Evolutionary conservation across 2,888 invertebrate species (phyloP).

Genomic region (Caenorhabditis sp.): DNA sequence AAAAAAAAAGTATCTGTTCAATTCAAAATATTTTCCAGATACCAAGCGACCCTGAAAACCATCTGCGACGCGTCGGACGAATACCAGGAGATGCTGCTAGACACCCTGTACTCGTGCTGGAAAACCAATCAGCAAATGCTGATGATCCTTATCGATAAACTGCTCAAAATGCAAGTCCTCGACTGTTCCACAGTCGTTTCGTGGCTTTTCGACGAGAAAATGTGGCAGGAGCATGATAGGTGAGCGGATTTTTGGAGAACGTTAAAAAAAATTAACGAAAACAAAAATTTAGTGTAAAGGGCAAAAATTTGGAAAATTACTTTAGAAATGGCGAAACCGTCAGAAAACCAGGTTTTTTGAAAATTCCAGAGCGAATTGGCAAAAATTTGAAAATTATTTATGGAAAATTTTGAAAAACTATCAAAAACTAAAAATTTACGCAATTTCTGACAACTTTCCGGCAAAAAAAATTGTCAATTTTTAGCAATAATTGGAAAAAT

Average conservation of each 20-base stretch:
- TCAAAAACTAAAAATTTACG: too few relatives aligned
- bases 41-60: slow-evolving; percentile 86
- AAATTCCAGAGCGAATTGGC: background rate
- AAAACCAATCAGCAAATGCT: slow-evolving; percentile 95
- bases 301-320: too few relatives aligned
- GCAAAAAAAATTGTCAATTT: too few relatives aligned
- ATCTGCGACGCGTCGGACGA: slow-evolving; percentile 93
- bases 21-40: slow-evolving; percentile 80
- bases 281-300: too few relatives aligned
- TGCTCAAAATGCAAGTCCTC: slow-evolving; percentile 96
- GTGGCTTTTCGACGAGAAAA: slow-evolving; percentile 86
- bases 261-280: background rate
- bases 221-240: slow-evolving; percentile 78
- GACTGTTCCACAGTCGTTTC: slow-evolving; percentile 97
- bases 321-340: too few relatives aligned
- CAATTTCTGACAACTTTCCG: too few relatives aligned
- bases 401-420: too few relatives aligned
- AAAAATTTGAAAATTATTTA: too few relatives aligned
- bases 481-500: too few relatives aligned
- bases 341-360: too few relatives aligned
- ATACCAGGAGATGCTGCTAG: slow-evolving; percentile 94
- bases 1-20: background rate
- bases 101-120: slow-evolving; percentile 97
- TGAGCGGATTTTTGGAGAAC: slow-evolving; percentile 1
- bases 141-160: slow-evolving; percentile 95